Base-by-base conservation (phyloP, 1,140 invertebrate species). In the Trichonephila clavata region DNA sequence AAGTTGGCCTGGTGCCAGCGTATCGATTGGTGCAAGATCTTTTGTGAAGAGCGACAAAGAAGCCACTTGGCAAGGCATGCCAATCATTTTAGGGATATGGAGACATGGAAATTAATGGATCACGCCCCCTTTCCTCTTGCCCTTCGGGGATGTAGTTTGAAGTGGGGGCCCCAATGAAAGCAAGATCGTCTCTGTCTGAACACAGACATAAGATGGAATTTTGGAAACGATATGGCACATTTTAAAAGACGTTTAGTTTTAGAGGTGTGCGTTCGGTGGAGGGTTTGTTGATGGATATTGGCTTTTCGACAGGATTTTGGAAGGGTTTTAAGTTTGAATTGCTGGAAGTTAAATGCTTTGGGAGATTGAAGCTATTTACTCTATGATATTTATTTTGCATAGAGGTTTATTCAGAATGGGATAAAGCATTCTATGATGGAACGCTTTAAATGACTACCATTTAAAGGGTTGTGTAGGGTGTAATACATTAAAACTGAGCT, bases 51-150 rank as follows among this genome's bases (percentile, higher is more conserved):
- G 87, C 87, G 87, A 89, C 87, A 71, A 89, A 89, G 65, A 89
- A 89, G 87, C 87, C 86, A 68, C 87, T 87, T 32, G 59, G 50
- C 87, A 21, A 10, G 83, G 63, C 61, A 77, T 77, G 87, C 87
- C 87, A 89, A 89, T 89, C 87, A 89, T 89, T 59, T 87, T 32
- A 50, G n/a, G 59, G 84, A 61, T 50, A 50, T 86, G 39, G 59
- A 86, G 84, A 86, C 84, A 86, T 86, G 84, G 27, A 86, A 86
- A 86, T 86, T 86, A 86, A 86, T 86, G 84, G 84, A 86, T 86
- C 84, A 86, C 21, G n/a, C 59, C 21, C 21, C 50, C 81, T 8
- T 68, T 68, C 65, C 65, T 27, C 65, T 68, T 68, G 65, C 65
- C 65, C 65, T 61, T 20, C 27, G 27, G 27, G 24, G 81, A 83